These are phyloP conservation scores for Campoplex capitator DNA, from an alignment of 2,888 invertebrate genomes.

Conservation along the genomic window DNA sequence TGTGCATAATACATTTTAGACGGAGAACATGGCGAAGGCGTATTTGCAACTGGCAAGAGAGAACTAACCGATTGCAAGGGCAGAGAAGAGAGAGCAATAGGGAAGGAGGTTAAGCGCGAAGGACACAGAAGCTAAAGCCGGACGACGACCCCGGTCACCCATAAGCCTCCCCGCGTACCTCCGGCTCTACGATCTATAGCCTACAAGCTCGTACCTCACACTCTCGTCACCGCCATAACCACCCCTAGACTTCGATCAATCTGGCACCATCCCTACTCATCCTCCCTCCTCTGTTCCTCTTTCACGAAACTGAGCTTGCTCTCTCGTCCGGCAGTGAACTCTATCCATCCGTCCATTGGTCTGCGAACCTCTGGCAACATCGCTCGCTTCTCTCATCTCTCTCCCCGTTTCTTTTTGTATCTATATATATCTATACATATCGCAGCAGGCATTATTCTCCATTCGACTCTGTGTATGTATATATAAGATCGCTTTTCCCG, in stretches of 20 bases:
- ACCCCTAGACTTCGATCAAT: constrained; percentile 78
- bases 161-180: constrained; percentile 74
- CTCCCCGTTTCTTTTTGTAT: constrained; percentile 28
- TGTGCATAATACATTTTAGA: constrained; percentile 39
- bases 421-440: constrained; percentile 18
- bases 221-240: constrained; percentile 74
- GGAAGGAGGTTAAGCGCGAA: constrained; percentile 70
- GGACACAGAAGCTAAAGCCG: constrained; percentile 75
- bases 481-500: constrained; percentile 62
- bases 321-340: constrained; percentile 65
- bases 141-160: constrained; percentile 77
- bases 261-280: constrained; percentile 76
- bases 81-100: constrained; percentile 22
- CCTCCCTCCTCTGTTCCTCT: constrained; percentile 46
- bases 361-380: constrained; percentile 66
- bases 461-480: constrained; percentile 58
- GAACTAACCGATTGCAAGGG: constrained; percentile 26
- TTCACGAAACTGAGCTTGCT: constrained; percentile 41
- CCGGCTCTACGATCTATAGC: constrained; percentile 54
- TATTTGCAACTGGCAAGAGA: constrained; percentile 41
- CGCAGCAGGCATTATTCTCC: constrained; percentile 68
- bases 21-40: constrained; percentile 49
- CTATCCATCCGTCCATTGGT: constrained; percentile 66
- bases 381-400: constrained; percentile 59
- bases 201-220: constrained; percentile 72